Evolutionary conservation across 2,888 invertebrate species (phyloP).

Genomic region (Epinotia demarniana): DNA sequence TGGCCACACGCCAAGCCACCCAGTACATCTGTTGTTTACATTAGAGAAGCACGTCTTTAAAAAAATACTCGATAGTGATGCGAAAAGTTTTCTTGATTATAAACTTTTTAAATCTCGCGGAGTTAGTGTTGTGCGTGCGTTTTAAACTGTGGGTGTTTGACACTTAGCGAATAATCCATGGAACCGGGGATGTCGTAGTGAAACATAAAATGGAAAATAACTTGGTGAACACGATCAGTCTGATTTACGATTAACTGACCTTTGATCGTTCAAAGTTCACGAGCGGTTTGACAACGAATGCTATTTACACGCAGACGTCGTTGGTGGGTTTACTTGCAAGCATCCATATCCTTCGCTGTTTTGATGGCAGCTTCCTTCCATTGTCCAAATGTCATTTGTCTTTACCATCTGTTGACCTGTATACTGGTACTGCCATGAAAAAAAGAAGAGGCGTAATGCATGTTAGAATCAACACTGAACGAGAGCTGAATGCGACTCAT

Average conservation of each 20-base stretch:
- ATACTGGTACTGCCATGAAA: not conserved
- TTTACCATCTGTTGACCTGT: not conserved
- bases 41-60: constrained; percentile 46
- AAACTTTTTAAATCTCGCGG: not conserved
- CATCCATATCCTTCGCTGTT: constrained; percentile 1
- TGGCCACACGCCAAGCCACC: constrained; percentile 68
- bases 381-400: constrained; percentile 6
- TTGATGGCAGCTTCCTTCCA: not conserved
- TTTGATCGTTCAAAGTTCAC: constrained; percentile 33
- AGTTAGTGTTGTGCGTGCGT: constrained; percentile 32
- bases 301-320: not conserved
- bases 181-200: not conserved
- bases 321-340: constrained; percentile 6
- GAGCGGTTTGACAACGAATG: constrained; percentile 13
- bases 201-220: not conserved
- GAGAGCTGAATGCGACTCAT: not conserved
- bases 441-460: not conserved
- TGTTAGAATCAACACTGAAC: not conserved
- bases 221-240: not conserved
- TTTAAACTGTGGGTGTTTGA: constrained; percentile 29
- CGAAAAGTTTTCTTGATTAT: constrained; percentile 24
- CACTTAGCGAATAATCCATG: constrained; percentile 32
- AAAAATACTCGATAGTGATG: constrained; percentile 38
- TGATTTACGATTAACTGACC: constrained; percentile 9
- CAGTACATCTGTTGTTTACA: constrained; percentile 69